These are phyloP conservation scores for Lasioglossum figueresi DNA, from an alignment of 2,888 invertebrate genomes.

Conservation along the genomic window DNA sequence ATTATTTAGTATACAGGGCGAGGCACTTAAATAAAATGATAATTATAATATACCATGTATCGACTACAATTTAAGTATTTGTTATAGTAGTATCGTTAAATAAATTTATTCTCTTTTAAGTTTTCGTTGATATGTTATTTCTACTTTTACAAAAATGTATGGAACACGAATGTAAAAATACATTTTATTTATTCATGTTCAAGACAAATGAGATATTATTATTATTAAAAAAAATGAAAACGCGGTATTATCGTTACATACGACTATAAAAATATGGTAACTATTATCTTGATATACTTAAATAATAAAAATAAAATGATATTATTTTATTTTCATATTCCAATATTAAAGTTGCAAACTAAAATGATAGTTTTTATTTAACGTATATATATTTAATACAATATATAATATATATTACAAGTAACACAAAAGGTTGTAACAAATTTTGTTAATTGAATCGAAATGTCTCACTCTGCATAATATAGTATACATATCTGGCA, in stretches of 20 bases:
- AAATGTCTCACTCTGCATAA: constrained; percentile 57
- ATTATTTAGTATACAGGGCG: constrained; percentile 59
- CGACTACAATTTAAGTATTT: constrained; percentile 5
- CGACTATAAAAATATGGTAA: background rate
- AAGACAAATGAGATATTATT: constrained; percentile 14
- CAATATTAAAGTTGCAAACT: constrained; percentile 8
- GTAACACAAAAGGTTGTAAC: constrained; percentile 30
- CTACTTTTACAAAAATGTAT: constrained; percentile 17
- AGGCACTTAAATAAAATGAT: constrained; percentile 44
- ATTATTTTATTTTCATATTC: constrained; percentile 3
- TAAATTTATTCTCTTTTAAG: constrained; percentile 9
- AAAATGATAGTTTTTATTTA: constrained; percentile 9
- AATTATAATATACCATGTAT: background rate
- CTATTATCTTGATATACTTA: constrained; percentile 13
- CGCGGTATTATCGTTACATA: background rate
- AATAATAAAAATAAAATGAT: constrained; percentile 2
- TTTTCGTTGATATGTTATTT: constrained; percentile 35
- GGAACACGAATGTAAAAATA: constrained; percentile 1
- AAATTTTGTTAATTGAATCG: constrained; percentile 33
- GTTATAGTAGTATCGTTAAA: background rate
- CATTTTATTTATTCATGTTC: constrained; percentile 1
- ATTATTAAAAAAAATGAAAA: background rate
- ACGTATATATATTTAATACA: background rate
- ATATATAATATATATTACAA: constrained; percentile 21
- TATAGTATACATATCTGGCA: constrained; percentile 55